Evolutionary conservation across 2,888 invertebrate genomes (phyloP), one percentile per base, ranked within the genome.

Genomic region (Phaedon cochleariae): DNA sequence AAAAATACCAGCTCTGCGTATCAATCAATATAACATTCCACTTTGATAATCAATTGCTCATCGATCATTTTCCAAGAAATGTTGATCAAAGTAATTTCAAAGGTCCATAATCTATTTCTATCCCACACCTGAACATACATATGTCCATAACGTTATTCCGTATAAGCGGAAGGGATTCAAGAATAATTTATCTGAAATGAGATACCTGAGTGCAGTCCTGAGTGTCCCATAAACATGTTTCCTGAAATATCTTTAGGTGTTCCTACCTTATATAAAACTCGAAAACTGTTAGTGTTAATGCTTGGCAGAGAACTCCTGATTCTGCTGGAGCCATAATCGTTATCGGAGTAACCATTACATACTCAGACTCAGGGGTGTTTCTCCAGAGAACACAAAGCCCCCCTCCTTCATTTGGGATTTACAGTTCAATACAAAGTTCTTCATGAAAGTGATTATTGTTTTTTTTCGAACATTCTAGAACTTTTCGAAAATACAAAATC

Each of bases 321-420:
- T 45, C 31, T 22, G 37, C 60, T 60, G 41, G 12, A 41, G 45
- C 53, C 52, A 26, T 60, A 53, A 60, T 41, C 60, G 53, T 60
- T 60, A 60, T 29, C 52, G 60, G 20, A 53, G 51, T 53, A 53
- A 53, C 53, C 15, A 45, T 60, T 60, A 53, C 60, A 34, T 29
- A 51, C 53, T 60, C 60, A n/a, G 46, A 7, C 22, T 17, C 20
- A 26, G 15, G 49, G 21, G 21, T 22, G 26, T 49, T 49, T n/a
- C 10, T 49, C 26, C 5, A 2, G 21, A 48, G 21, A 48, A 21
- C n/a, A n/a, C n/a, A n/a, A n/a, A n/a, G n/a, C n/a, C n/a, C n/a
- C n/a, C n/a, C n/a, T n/a, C n/a, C n/a, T n/a, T n/a, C n/a, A n/a
- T n/a, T n/a, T n/a, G n/a, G n/a, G n/a, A n/a, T n/a, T n/a, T n/a